Conservation (phyloP, 2,888 invertebrate species). For the Epinotia brunnichana region DNA sequence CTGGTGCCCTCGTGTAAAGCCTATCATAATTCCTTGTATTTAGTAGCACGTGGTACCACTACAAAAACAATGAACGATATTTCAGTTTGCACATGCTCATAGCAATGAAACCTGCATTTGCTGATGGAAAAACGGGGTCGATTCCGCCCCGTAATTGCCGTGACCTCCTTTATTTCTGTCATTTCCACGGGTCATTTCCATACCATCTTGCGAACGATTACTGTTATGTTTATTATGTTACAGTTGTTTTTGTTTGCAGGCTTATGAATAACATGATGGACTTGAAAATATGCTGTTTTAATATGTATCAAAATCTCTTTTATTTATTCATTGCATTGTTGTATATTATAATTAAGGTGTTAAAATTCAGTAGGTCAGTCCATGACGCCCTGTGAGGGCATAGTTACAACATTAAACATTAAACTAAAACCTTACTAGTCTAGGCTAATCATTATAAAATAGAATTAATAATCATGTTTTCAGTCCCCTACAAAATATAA, state of each 20-base stretch:
- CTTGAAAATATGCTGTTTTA: too few species aligned
- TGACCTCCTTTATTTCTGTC: conserved; percentile 33
- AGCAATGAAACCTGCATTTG: conserved; percentile 32
- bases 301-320: too few species aligned
- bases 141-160: conserved; percentile 26
- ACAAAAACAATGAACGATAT: neutral
- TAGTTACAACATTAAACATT: too few species aligned
- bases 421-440: too few species aligned
- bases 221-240: conserved; percentile 37
- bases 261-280: neutral
- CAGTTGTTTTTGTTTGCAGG: conserved; percentile 19
- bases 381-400: too few species aligned
- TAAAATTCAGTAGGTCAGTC: too few species aligned
- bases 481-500: too few species aligned
- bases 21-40: neutral
- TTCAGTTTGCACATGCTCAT: conserved; percentile 11
- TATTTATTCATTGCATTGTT: too few species aligned
- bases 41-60: neutral
- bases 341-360: too few species aligned
- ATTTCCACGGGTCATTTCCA: conserved; percentile 26
- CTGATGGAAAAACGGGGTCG: conserved; percentile 28
- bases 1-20: too few species aligned
- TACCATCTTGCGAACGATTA: conserved; percentile 35
- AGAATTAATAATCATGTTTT: too few species aligned
- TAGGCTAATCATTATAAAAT: too few species aligned